Evolutionary conservation across 2,797 vertebrate genomes (phyloP).

Genomic region (Sebastes minor): DNA sequence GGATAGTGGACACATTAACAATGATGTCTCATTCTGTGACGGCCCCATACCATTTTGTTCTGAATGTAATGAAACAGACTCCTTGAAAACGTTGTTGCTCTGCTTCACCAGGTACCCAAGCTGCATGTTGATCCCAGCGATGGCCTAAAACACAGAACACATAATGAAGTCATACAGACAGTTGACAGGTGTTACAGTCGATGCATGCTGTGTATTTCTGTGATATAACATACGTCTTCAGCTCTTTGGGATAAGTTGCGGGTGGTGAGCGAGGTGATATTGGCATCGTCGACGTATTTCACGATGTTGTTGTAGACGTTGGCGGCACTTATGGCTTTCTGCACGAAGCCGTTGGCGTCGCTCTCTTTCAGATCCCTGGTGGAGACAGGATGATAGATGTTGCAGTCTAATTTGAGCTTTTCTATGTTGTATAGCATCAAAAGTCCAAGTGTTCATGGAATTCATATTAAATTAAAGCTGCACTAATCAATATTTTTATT

Average conservation of each 20-base stretch:
- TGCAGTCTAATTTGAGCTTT: not conserved
- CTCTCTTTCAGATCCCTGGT: slow-evolving; percentile 88
- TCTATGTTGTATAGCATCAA: not conserved
- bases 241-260: slow-evolving; percentile 86
- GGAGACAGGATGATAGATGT: slow-evolving; percentile 14
- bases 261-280: slow-evolving; percentile 84
- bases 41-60: slow-evolving; percentile 84
- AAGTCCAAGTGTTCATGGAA: not conserved
- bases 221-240: slow-evolving; percentile 84
- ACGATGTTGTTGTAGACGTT: slow-evolving; percentile 95
- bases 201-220: not conserved
- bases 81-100: slow-evolving; percentile 84
- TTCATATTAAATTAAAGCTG: not conserved
- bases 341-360: slow-evolving; percentile 92
- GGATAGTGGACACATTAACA: not conserved
- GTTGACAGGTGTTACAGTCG: not conserved
- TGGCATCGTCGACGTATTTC: slow-evolving; percentile 86
- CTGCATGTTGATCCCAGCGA: slow-evolving; percentile 86
- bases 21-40: not conserved
- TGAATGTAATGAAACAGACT: slow-evolving; percentile 82
- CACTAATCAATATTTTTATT: not conserved
- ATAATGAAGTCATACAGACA: not conserved
- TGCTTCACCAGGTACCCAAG: slow-evolving; percentile 83
- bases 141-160: slow-evolving; percentile 79
- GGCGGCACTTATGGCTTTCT: slow-evolving; percentile 94